Evolutionary conservation across 1,140 invertebrate genomes (phyloP).

Genomic region (Rhopalosiphum maidis): DNA sequence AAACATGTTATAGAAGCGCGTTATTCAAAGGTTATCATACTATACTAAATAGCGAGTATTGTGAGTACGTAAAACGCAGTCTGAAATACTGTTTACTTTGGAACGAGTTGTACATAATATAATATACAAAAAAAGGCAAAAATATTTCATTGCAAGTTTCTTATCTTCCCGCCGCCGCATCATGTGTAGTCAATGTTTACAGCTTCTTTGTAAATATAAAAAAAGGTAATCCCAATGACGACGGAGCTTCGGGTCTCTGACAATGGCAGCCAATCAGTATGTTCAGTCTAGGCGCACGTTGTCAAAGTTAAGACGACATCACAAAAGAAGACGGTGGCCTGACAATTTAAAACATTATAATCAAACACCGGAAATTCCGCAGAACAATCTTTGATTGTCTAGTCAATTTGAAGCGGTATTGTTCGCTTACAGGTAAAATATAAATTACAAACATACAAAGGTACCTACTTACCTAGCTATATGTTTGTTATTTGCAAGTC

Average conservation of each 20-base stretch:
- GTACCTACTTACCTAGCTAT: background rate
- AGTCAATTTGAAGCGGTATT: slow-evolving; percentile 11
- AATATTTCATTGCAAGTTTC: slow-evolving; percentile 36
- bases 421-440: slow-evolving; percentile 21
- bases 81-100: slow-evolving; percentile 12
- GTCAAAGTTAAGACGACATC: slow-evolving; percentile 48
- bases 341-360: slow-evolving; percentile 52
- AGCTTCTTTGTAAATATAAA: slow-evolving; percentile 3
- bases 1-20: background rate
- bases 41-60: background rate
- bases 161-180: background rate
- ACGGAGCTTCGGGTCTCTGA: background rate
- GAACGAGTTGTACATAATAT: background rate
- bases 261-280: slow-evolving; percentile 56
- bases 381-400: background rate
- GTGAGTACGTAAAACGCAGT: background rate
- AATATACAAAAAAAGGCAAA: background rate
- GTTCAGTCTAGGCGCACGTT: background rate
- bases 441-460: background rate
- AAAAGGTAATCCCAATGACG: slow-evolving; percentile 42
- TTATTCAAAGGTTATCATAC: slow-evolving; percentile 27
- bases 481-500: background rate
- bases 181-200: background rate
- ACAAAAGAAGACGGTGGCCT: background rate
- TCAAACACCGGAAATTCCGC: slow-evolving; percentile 36